These are phyloP conservation scores for Mesorhabditis belari DNA, from an alignment of 2,888 invertebrate genomes.

Conservation along the genomic window DNA sequence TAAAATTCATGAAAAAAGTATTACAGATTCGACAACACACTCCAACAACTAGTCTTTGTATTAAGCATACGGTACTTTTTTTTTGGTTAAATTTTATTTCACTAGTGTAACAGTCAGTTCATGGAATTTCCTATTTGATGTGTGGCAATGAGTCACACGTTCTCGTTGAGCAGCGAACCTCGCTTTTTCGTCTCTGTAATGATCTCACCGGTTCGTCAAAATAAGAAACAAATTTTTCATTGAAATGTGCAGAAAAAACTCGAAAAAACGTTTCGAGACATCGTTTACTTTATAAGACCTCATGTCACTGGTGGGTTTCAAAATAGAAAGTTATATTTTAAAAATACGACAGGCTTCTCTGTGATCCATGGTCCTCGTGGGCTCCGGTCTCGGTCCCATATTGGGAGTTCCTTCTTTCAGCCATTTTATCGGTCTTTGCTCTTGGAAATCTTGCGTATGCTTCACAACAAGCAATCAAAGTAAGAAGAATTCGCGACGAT, in stretches of 20 bases:
- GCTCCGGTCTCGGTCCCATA: neutral
- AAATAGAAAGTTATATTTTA: slow-evolving; percentile 1
- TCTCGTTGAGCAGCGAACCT: slow-evolving; percentile 19
- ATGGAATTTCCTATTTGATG: slow-evolving; percentile 2
- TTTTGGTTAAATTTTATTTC: neutral
- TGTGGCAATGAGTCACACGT: slow-evolving; percentile 16
- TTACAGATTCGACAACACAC: neutral
- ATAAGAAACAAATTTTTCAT: neutral
- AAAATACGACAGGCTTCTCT: neutral
- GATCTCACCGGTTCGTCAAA: slow-evolving; percentile 22
- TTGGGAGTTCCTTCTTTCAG: slow-evolving; percentile 4
- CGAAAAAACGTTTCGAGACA: slow-evolving; percentile 12
- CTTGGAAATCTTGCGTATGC: slow-evolving; percentile 1
- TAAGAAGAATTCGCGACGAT: no score
- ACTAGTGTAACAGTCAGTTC: neutral
- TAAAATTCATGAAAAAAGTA: neutral
- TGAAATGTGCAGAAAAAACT: slow-evolving; percentile 16
- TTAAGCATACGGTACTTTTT: slow-evolving; percentile 1
- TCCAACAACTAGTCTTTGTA: neutral
- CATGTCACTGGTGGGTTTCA: slow-evolving; percentile 18
- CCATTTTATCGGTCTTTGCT: slow-evolving; percentile 2
- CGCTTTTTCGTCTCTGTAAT: slow-evolving; percentile 24
- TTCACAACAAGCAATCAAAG: neutral
- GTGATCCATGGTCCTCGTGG: neutral
- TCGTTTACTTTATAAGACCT: slow-evolving; percentile 6